Base-by-base conservation (phyloP, 2,888 invertebrate species). In the Coenonympha arcania region DNA sequence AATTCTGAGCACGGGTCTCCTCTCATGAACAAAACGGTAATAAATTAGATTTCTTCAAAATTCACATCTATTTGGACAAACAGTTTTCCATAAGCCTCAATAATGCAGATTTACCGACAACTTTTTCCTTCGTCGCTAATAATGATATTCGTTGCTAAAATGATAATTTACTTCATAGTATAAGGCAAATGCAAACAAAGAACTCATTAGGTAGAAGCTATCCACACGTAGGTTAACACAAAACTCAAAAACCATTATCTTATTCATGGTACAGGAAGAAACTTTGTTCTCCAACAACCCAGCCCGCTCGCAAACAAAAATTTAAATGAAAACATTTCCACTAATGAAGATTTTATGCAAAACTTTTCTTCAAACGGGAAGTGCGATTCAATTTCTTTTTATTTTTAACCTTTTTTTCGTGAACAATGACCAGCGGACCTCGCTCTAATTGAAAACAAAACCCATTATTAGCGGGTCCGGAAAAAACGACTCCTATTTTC, bases 371-470 rank as follows among this genome's bases (percentile, higher is more conserved):
- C 52, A 58, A 58, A 58, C 52, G 48, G 54, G 54, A 55, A 55
- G 57, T 57, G 57, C 47, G 55, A 57, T 55, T 55, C 52, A 47
- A 44, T 52, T 44, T 47, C 52, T 56, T 58, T 55, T 33, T 57
- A 54, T 48, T 33, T 57, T 55, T 48, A 53, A 50, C 52, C 50
- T 47, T 59, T 57, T n/a, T 62, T 61, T 52, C 47, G 58, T 55
- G 53, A 54, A 62, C 58, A 57, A 60, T 59, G 58, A 59, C 59
- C 56, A 55, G 42, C 49, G 58, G 54, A 55, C 55, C 58, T 57
- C 55, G 56, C 50, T 54, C 58, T 62, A 61, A 66, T 63, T 63
- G 63, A 63, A 43, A 62, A 65, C 62, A 61, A 61, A 64, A 60
- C 60, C 63, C 52, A 62, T 64, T 64, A 63, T 63, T 60, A 64